Evolutionary conservation across 2,888 invertebrate species (phyloP).

Genomic region (Caenorhabditis sinica): DNA sequence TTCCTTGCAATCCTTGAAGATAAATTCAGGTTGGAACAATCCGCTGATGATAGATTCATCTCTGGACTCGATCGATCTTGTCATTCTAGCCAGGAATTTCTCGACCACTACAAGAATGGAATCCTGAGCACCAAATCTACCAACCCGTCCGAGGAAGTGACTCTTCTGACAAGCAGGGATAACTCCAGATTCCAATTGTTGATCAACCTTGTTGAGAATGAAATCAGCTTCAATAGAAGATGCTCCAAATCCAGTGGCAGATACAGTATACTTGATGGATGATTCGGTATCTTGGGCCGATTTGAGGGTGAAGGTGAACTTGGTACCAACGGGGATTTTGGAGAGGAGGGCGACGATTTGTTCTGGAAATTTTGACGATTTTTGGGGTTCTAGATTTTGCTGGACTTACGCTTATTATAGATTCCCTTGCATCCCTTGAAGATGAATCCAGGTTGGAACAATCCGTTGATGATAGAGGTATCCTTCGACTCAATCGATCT

Average conservation of each 20-base stretch:
- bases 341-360: not conserved
- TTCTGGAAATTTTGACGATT: not conserved
- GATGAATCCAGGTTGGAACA: not conserved
- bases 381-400: not conserved
- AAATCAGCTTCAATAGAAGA: not conserved
- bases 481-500: not conserved
- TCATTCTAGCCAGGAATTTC: no score
- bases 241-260: not conserved
- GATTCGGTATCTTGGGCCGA: not conserved
- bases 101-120: no score
- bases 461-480: not conserved
- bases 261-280: not conserved
- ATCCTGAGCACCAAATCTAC: no score
- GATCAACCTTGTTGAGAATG: not conserved
- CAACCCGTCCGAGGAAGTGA: no score
- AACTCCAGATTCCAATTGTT: conserved; percentile 5
- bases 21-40: no score
- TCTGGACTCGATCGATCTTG: no score
- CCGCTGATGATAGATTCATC: no score
- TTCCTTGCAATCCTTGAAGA: no score
- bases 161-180: not conserved
- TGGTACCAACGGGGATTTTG: not conserved
- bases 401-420: not conserved
- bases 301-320: not conserved
- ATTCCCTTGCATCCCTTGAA: conserved; percentile 26